Evolutionary conservation across 2,888 invertebrate genomes (phyloP).

Genomic region (Thymelicus sylvestris): DNA sequence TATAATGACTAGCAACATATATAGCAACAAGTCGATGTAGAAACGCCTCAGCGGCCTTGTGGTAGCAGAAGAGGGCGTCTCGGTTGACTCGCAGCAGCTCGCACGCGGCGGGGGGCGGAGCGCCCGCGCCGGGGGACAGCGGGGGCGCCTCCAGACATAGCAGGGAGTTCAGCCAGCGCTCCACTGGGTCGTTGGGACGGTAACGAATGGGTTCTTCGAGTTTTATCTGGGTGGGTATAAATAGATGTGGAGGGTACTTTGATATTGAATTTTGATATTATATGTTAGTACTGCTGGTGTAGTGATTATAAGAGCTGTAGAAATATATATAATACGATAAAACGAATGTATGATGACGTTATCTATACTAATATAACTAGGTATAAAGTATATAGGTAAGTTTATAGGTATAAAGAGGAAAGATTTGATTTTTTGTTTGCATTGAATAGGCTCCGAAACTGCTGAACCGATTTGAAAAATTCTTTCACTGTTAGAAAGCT

Average conservation of each 20-base stretch:
- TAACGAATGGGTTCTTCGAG: slow-evolving; percentile 98
- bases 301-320: background rate
- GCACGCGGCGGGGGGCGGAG: slow-evolving; percentile 95
- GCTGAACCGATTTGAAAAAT: too few relatives aligned
- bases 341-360: too few relatives aligned
- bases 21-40: slow-evolving; percentile 96
- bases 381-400: too few relatives aligned
- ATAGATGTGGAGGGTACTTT: background rate
- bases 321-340: background rate
- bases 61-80: slow-evolving; percentile 98
- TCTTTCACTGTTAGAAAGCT: too few relatives aligned
- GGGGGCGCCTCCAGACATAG: slow-evolving; percentile 95
- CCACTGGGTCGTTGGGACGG: slow-evolving; percentile 92
- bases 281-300: too few relatives aligned
- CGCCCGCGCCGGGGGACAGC: slow-evolving; percentile 89
- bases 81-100: slow-evolving; percentile 93
- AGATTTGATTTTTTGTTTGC: too few relatives aligned
- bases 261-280: too few relatives aligned
- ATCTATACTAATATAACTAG: too few relatives aligned
- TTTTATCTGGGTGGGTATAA: slow-evolving; percentile 84
- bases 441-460: too few relatives aligned
- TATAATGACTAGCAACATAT: slow-evolving; percentile 99
- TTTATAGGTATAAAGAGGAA: too few relatives aligned
- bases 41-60: slow-evolving; percentile 96
- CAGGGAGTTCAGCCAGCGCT: slow-evolving; percentile 95